Evolutionary conservation across 2,113 vertebrate genomes (phyloP).

Genomic region (Merops nubicus): DNA sequence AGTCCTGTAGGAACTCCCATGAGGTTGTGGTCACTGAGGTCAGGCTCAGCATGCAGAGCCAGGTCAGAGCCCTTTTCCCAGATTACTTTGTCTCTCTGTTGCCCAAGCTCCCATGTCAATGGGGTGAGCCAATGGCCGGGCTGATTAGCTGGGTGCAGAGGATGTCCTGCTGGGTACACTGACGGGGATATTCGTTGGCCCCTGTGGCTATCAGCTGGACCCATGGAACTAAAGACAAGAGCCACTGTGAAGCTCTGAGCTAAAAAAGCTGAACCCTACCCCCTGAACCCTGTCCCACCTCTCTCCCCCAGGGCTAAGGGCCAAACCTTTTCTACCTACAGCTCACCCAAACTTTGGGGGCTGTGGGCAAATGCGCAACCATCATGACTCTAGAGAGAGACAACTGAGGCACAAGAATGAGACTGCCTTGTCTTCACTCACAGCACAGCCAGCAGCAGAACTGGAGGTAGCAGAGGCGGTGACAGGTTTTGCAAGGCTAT

Average conservation of each 20-base stretch:
- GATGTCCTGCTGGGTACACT: neutral
- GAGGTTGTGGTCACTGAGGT: fast-evolving
- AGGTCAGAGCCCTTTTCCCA: neutral
- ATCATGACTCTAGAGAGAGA: neutral
- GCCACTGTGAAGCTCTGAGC: neutral
- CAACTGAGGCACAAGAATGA: neutral
- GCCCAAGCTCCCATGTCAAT: neutral
- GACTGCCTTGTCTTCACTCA: no score
- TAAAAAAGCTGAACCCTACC: neutral
- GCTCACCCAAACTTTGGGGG: neutral
- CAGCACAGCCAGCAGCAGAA: neutral
- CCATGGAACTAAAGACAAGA: neutral
- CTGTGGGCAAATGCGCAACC: neutral
- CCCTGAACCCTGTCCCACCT: fast-evolving
- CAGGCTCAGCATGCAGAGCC: neutral
- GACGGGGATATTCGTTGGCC: neutral
- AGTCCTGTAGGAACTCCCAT: fast-evolving
- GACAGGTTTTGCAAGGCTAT: neutral
- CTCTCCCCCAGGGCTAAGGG: neutral
- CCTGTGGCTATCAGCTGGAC: neutral
- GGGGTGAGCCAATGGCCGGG: neutral
- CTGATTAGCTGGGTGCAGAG: neutral
- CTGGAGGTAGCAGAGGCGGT: neutral
- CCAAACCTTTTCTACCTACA: neutral
- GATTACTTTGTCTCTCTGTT: neutral